These are phyloP conservation scores for Macquaria ambigua DNA, from an alignment of 2,113 vertebrate species.

Conservation along the genomic window DNA sequence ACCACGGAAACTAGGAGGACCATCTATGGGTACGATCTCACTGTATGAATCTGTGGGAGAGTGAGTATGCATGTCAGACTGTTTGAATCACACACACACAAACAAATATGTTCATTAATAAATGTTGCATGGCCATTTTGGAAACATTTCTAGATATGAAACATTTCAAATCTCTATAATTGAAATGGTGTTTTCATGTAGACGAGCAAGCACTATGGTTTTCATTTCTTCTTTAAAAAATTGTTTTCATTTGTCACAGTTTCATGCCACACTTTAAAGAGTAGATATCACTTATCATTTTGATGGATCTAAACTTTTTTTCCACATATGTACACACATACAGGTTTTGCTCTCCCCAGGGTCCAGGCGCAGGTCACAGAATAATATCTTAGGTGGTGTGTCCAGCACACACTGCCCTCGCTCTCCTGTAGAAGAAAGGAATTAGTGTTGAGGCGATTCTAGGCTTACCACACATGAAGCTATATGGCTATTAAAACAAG, in stretches of 20 bases:
- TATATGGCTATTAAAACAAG: background rate
- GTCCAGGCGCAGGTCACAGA: conserved; percentile 96
- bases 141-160: background rate
- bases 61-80: background rate
- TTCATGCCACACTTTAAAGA: background rate
- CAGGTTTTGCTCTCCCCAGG: conserved; percentile 95
- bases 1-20: conserved; percentile 96
- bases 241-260: background rate
- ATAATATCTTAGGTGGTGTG: conserved; percentile 97
- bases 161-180: background rate
- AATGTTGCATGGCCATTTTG: background rate
- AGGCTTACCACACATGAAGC: background rate
- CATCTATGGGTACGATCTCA: conserved; percentile 91
- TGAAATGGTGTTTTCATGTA: background rate
- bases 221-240: background rate
- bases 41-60: conserved; percentile 91
- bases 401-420: conserved; percentile 97
- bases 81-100: conserved; percentile 6
- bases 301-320: background rate
- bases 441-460: background rate
- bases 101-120: background rate
- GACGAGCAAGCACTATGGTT: background rate
- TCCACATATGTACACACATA: conserved; percentile 66
- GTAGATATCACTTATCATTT: background rate
- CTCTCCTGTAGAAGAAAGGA: conserved; percentile 86